Evolutionary conservation across 2,797 vertebrate genomes (phyloP).

Genomic region (Artibeus jamaicensis): DNA sequence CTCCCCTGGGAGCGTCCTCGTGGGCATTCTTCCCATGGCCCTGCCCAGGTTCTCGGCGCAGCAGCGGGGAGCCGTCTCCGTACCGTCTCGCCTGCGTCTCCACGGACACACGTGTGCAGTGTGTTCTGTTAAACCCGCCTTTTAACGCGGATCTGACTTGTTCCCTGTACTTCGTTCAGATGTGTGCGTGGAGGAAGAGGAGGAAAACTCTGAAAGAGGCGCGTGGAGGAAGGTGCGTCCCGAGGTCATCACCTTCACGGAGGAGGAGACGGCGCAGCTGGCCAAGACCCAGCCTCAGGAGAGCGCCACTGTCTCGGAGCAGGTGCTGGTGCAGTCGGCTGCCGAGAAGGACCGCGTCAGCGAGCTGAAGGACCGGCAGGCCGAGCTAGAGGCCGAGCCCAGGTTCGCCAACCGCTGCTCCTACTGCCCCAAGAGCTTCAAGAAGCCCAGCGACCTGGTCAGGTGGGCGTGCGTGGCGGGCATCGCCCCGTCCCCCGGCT

Average conservation of each 20-base stretch:
- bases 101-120: background rate
- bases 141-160: background rate
- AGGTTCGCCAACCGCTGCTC: constrained; percentile 96
- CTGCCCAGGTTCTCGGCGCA: background rate
- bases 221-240: constrained; percentile 87
- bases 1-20: accelerated
- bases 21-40: background rate
- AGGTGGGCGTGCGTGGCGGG: constrained; percentile 84
- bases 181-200: constrained; percentile 79
- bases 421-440: constrained; percentile 98
- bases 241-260: constrained; percentile 96
- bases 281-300: constrained; percentile 93
- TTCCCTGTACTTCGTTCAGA: constrained; percentile 58
- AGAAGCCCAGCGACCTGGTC: constrained; percentile 97
- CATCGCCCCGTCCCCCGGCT: background rate
- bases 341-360: constrained; percentile 97
- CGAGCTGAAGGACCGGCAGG: constrained; percentile 95
- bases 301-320: constrained; percentile 94
- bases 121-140: background rate
- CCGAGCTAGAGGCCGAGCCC: constrained; percentile 94
- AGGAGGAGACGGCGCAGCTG: constrained; percentile 96
- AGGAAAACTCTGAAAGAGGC: constrained; percentile 82
- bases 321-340: constrained; percentile 96
- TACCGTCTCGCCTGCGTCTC: background rate
- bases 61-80: background rate